Evolutionary conservation across 2,113 vertebrate genomes (phyloP).

Genomic region (Elaphurus davidianus): DNA sequence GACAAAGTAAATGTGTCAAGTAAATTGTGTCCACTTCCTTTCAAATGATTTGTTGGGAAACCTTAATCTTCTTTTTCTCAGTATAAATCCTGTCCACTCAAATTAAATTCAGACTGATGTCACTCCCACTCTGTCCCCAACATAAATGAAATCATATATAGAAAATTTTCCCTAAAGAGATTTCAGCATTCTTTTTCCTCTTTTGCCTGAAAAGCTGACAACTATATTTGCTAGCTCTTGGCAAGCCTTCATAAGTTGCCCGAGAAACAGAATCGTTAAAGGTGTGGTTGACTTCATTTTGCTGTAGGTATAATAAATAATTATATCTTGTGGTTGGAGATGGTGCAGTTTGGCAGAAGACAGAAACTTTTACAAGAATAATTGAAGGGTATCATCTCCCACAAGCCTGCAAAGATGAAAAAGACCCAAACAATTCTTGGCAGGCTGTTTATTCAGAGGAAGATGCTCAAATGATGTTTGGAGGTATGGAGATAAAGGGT

Average conservation of each 20-base stretch:
- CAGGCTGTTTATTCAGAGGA: neutral
- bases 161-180: neutral
- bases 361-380: neutral
- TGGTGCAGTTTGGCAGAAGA: neutral
- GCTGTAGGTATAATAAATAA: neutral
- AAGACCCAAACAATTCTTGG: neutral
- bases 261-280: neutral
- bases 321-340: neutral
- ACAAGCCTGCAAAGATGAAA: conserved; percentile 32
- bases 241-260: neutral
- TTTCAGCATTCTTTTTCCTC: neutral
- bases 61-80: neutral
- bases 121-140: neutral
- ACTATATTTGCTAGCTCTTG: neutral
- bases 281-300: neutral
- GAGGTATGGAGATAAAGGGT: neutral
- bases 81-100: neutral
- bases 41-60: neutral
- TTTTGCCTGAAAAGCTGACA: neutral
- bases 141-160: neutral
- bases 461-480: neutral
- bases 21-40: neutral
- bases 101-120: neutral
- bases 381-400: conserved; percentile 19
- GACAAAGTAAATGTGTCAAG: neutral